These are phyloP conservation scores for Terebella lapidaria DNA, from an alignment of 2,888 invertebrate species.

Conservation along the genomic window DNA sequence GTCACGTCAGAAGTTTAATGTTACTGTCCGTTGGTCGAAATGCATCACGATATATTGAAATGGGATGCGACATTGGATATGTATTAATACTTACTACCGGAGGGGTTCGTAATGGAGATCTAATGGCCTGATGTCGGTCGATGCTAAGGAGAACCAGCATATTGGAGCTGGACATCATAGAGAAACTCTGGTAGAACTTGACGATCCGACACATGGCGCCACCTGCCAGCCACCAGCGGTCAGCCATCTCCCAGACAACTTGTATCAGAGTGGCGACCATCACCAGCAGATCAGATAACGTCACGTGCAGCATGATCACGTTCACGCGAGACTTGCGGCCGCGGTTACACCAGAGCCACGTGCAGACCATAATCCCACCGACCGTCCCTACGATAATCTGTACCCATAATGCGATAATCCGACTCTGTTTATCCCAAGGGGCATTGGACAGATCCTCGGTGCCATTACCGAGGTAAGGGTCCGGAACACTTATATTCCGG, in stretches of 20 bases:
- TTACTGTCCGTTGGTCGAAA: too few species aligned
- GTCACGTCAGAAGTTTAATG: too few species aligned
- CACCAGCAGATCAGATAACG: slow-evolving; percentile 47
- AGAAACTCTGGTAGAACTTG: too few species aligned
- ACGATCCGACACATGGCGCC: too few species aligned
- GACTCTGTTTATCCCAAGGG: slow-evolving; percentile 29
- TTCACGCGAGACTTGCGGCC: slow-evolving; percentile 43
- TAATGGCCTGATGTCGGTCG: slow-evolving; percentile 51
- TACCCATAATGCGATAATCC: slow-evolving; percentile 34
- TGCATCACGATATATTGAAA: too few species aligned
- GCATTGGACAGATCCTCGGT: too few species aligned
- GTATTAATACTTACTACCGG: slow-evolving; percentile 40
- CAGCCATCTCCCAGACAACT: slow-evolving; percentile 34
- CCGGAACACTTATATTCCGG: too few species aligned
- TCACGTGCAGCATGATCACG: slow-evolving; percentile 47
- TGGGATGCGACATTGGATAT: too few species aligned
- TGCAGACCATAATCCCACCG: slow-evolving; percentile 39
- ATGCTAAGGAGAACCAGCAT: slow-evolving; percentile 51
- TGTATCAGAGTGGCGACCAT: slow-evolving; percentile 34
- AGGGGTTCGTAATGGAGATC: slow-evolving; percentile 44
- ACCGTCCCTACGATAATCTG: slow-evolving; percentile 36
- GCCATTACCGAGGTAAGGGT: too few species aligned
- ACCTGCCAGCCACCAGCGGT: too few species aligned
- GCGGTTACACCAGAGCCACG: slow-evolving; percentile 44
- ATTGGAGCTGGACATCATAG: slow-evolving; percentile 47